Base-by-base conservation (phyloP, 1,140 invertebrate species). In the Globodera ellingtonae region DNA sequence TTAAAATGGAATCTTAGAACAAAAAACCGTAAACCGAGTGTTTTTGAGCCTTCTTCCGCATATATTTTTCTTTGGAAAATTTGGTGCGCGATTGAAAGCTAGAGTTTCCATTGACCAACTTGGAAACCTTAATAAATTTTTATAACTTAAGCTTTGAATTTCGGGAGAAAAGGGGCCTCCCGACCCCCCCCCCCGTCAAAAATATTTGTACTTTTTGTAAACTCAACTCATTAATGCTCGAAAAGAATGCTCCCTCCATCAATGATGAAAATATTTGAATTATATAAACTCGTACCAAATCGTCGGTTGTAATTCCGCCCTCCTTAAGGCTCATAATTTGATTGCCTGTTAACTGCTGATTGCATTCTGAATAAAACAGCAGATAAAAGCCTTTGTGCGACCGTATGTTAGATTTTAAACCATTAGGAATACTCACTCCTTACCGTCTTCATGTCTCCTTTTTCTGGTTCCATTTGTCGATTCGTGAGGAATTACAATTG, bases 41-140 rank as follows among this genome's bases (percentile, higher is more conserved):
- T 24, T 74, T 83, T 79, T 84, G 74, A 46, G 82, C 71, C 50
- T 85, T 82, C 65, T 82, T 82, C 52, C 59, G 65, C 4, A 76
- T 35, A 74, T 82, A 82, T 52, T 82, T 82, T 62, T 83, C 47
- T 46, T 82, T 74, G n/a, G 81, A 76, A 73, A 35, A 84, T 35
- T 66, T 56, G 48, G 81, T 85, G 6, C 81, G 56, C 15, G 67
- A 21, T 21, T 83, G 75, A 35, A 82, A 82, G n/a, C 15, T 46
- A 52, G 56, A 24, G 52, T 83, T 82, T 13, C 81, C 81, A 59
- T 62, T 70, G 18, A 82, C 82, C 24, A 82, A 72, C 56, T 83
- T 65, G 4, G 81, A 83, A 21, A 82, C 81, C 81, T 82, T 44
- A 79, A 75, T 35, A 77, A n/a, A 35, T 35, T 35, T 35, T 35